phyloP scores from a whole-genome alignment of 2,113 vertebrate species.

The Tachuris rubrigastra region DNA sequence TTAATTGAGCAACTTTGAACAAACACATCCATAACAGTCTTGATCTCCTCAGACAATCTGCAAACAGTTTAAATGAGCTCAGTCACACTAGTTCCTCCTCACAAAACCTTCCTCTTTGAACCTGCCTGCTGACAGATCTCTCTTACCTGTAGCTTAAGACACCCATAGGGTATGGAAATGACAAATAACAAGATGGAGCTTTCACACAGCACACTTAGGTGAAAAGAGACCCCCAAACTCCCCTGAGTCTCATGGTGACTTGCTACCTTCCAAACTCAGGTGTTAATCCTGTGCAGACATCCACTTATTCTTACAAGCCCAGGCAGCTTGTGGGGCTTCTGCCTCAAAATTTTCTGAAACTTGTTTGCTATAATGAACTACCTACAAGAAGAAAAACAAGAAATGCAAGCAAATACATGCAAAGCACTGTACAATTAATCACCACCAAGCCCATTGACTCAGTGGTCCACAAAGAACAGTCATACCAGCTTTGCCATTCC shows the following conservation, averaged over 20 bases:
- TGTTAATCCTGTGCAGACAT: fast-evolving
- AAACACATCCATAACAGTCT: slow-evolving; percentile 61
- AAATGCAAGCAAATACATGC: background rate
- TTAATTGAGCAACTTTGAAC: slow-evolving; percentile 64
- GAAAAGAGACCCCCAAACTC: background rate
- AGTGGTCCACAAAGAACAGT: background rate
- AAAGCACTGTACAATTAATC: background rate
- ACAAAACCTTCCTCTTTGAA: slow-evolving; percentile 9
- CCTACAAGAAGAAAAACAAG: background rate
- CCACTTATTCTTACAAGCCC: background rate
- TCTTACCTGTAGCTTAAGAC: background rate
- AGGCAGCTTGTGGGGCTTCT: background rate
- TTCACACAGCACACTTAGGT: fast-evolving
- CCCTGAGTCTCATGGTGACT: background rate
- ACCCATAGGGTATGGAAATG: background rate
- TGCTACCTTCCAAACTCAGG: background rate
- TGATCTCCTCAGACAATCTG: slow-evolving; percentile 55
- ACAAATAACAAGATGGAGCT: background rate
- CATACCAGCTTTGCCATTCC: background rate
- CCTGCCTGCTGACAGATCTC: background rate
- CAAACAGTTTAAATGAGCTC: slow-evolving; percentile 60
- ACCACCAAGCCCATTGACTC: background rate
- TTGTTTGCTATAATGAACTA: background rate
- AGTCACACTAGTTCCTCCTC: background rate
- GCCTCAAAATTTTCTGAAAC: background rate